Evolutionary conservation across 2,888 invertebrate genomes (phyloP).

Genomic region (Plebejus anna): DNA sequence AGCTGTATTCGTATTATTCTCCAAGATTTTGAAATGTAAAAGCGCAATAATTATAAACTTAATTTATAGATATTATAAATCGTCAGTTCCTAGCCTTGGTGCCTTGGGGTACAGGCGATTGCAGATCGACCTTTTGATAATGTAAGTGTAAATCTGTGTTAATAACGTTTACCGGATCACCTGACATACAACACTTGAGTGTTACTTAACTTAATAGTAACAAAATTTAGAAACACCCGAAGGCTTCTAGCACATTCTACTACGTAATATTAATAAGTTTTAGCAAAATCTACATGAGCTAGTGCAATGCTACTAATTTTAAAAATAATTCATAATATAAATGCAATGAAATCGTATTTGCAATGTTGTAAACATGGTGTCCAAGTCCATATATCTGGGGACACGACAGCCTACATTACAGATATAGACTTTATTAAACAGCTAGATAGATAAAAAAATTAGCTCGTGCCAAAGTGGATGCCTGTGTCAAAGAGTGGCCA

Average conservation of each 20-base stretch:
- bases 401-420: too few relatives aligned
- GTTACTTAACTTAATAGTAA: constrained; percentile 9
- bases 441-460: too few relatives aligned
- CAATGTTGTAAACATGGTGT: too few relatives aligned
- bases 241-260: neutral
- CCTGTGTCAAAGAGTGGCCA: too few relatives aligned
- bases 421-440: too few relatives aligned
- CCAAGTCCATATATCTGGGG: too few relatives aligned
- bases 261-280: neutral
- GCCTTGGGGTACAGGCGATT: constrained; percentile 22
- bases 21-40: neutral
- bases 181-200: constrained; percentile 9
- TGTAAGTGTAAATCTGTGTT: constrained; percentile 28
- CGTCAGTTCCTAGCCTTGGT: neutral
- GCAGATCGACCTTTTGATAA: constrained; percentile 28
- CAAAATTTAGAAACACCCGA: neutral
- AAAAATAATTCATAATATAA: neutral
- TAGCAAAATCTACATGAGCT: too few relatives aligned
- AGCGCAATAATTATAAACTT: neutral
- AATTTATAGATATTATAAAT: constrained; percentile 9
- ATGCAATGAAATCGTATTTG: neutral
- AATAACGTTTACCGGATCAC: constrained; percentile 9
- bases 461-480: too few relatives aligned
- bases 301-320: neutral
- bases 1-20: neutral